phyloP scores from a whole-genome alignment of 2,797 vertebrate genomes.

The Arrhamphus sclerolepis region DNA sequence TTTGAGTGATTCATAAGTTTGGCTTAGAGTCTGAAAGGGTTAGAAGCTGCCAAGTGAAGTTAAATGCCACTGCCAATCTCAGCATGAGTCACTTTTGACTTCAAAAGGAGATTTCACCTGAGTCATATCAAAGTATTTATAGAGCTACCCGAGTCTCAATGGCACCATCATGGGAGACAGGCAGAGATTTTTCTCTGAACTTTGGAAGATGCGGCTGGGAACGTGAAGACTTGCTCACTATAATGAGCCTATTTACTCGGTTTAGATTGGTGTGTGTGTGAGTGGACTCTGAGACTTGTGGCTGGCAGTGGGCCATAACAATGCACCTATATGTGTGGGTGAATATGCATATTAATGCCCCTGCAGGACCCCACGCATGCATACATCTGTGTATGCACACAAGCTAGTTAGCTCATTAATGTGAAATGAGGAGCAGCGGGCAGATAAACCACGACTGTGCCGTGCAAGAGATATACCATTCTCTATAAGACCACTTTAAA shows the following conservation, averaged over 20 bases:
- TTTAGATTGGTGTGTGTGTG: background rate
- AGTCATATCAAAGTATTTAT: constrained; percentile 56
- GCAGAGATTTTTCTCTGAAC: constrained; percentile 15
- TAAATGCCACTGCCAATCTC: constrained; percentile 80
- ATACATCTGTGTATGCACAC: constrained; percentile 15
- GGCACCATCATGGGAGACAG: constrained; percentile 25
- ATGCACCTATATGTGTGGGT: constrained; percentile 1
- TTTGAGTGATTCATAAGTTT: constrained; percentile 76
- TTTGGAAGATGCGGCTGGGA: constrained; percentile 1
- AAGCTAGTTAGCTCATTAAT: constrained; percentile 35
- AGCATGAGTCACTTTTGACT: constrained; percentile 40
- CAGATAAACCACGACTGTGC: constrained; percentile 45
- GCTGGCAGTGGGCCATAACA: constrained; percentile 2
- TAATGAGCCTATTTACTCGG: constrained; percentile 23
- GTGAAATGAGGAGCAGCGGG: constrained; percentile 37
- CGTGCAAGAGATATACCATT: constrained; percentile 46
- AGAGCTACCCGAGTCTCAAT: constrained; percentile 30
- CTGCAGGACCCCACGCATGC: constrained; percentile 2
- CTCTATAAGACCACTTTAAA: constrained; percentile 43
- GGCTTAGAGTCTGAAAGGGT: constrained; percentile 71
- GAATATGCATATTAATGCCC: constrained; percentile 17
- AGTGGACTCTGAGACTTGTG: background rate
- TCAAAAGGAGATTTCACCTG: constrained; percentile 51
- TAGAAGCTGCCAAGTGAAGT: constrained; percentile 67
- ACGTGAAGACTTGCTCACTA: constrained; percentile 7